Evolutionary conservation across 2,113 vertebrate genomes (phyloP).

Genomic region (Sclerurus mexicanus): DNA sequence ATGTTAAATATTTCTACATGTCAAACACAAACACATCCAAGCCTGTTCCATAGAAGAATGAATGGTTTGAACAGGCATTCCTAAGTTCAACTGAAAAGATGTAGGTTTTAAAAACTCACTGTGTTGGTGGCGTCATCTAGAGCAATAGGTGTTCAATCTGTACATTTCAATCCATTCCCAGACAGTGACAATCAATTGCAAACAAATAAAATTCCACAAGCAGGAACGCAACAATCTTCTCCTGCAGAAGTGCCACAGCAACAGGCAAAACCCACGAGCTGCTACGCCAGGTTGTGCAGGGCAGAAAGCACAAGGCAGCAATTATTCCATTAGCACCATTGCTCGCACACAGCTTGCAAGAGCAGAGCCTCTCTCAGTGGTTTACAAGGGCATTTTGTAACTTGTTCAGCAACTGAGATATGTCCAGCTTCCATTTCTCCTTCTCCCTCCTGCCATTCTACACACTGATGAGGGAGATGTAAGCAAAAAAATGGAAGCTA

Average conservation of each 20-base stretch:
- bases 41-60: background rate
- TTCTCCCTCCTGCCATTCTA: background rate
- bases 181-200: background rate
- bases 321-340: background rate
- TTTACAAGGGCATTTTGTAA: background rate
- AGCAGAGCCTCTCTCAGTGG: background rate
- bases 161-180: background rate
- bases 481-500: background rate
- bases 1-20: background rate
- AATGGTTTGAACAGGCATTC: background rate
- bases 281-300: background rate
- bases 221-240: background rate
- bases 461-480: rapidly evolving
- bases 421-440: background rate
- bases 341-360: background rate
- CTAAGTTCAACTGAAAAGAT: background rate
- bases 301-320: background rate
- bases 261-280: background rate
- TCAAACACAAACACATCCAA: background rate
- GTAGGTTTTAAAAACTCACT: background rate
- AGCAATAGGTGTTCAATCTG: background rate
- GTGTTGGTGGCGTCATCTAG: background rate
- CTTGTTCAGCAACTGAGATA: background rate
- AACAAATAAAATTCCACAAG: background rate
- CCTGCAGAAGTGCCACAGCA: background rate